Percentiles rank a stretch among this genome's conserved stretches.
These are phyloP conservation scores for Rosalia funebris DNA, from an alignment of 2,888 invertebrate genomes.

Conservation along the genomic window DNA sequence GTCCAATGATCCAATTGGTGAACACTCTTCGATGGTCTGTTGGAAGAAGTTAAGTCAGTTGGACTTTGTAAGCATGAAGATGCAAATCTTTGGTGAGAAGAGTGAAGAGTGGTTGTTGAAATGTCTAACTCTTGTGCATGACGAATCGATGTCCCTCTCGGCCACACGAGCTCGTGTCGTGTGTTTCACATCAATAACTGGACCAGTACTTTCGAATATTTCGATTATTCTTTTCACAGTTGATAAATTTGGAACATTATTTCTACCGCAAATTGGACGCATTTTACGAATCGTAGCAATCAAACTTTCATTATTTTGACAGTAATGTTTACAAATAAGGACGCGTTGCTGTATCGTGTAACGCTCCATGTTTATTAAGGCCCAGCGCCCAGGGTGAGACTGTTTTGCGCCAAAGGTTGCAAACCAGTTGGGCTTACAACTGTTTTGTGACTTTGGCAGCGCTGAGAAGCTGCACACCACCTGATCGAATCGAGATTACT, in stretches of 20 bases:
- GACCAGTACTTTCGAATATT: not conserved
- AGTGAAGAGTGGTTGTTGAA: not conserved
- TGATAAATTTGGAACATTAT: not conserved
- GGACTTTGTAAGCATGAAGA: not conserved
- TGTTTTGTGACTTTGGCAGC: too few relatives aligned
- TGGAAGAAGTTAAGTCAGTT: not conserved
- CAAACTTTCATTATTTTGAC: too few relatives aligned
- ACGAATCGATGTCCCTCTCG: not conserved
- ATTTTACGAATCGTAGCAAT: not conserved
- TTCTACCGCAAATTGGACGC: not conserved
- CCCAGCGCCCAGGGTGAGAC: too few relatives aligned
- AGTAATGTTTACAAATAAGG: too few relatives aligned
- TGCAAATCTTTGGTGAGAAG: not conserved
- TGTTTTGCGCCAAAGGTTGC: too few relatives aligned
- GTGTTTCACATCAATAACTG: not conserved
- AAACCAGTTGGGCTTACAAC: too few relatives aligned
- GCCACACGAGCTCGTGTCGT: not conserved
- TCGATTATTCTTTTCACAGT: not conserved
- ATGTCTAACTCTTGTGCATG: not conserved
- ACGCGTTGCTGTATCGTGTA: too few relatives aligned
- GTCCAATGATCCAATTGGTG: not conserved
- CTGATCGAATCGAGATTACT: too few relatives aligned
- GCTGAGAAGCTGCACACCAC: too few relatives aligned
- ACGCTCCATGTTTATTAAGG: too few relatives aligned
- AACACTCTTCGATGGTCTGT: not conserved